phyloP scores from a whole-genome alignment of 2,113 vertebrate species.

The Lasiurus cinereus region DNA sequence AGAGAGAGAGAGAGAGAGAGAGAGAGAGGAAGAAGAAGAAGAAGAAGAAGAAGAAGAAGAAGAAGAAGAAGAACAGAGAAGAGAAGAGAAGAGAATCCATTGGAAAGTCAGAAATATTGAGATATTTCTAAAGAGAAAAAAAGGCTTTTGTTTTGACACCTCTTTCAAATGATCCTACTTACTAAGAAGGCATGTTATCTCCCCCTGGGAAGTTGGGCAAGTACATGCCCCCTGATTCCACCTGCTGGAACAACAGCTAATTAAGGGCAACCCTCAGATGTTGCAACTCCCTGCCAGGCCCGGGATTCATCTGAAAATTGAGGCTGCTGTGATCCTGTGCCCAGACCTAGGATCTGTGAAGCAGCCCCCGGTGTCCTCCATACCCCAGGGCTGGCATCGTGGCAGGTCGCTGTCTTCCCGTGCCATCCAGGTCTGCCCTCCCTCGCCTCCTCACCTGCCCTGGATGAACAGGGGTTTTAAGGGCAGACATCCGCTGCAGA shows the following conservation, averaged over 20 bases:
- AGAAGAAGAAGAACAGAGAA: not conserved
- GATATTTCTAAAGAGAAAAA: constrained; percentile 39
- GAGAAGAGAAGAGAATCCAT: not conserved
- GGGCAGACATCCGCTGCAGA: not conserved
- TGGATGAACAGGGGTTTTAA: not conserved
- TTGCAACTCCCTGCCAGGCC: not conserved
- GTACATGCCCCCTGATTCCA: constrained; percentile 38
- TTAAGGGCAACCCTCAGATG: constrained; percentile 54
- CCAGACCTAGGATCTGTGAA: not conserved
- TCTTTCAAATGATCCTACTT: constrained; percentile 65
- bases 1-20: not conserved
- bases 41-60: too few species aligned
- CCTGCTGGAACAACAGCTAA: constrained; percentile 45
- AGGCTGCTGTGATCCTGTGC: not conserved
- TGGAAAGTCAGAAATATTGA: constrained; percentile 39
- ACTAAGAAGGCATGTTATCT: constrained; percentile 62
- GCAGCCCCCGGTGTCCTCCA: not conserved
- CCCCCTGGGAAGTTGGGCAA: constrained; percentile 54
- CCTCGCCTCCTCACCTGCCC: not conserved
- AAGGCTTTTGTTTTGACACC: constrained; percentile 74
- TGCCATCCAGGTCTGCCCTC: not conserved
- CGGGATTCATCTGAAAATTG: constrained; percentile 24
- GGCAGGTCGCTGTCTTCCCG: not conserved
- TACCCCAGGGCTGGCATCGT: not conserved
- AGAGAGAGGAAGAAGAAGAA: not conserved